A percentile compares a stretch with the other conserved stretches of the same genome.
Evolutionary conservation across 2,797 vertebrate species (phyloP).

Genomic region (Prunella strophiata): DNA sequence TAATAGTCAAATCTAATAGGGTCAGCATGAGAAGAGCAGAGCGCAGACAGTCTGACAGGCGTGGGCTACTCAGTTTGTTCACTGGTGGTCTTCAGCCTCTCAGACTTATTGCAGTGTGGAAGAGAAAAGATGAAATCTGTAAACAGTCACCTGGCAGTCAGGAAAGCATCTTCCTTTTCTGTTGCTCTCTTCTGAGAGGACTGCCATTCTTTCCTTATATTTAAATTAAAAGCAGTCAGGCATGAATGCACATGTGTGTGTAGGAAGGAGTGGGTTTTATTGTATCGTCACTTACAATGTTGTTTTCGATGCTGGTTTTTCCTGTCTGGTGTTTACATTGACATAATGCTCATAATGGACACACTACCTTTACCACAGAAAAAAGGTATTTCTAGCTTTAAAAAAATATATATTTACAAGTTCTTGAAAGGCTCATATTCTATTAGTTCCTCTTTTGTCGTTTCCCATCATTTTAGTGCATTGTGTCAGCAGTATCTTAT

Average conservation of each 20-base stretch:
- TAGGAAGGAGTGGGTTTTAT: background rate
- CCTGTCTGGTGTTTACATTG: background rate
- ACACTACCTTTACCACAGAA: background rate
- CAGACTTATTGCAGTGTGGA: background rate
- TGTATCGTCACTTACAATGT: background rate
- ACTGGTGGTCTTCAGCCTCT: background rate
- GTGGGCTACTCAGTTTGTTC: background rate
- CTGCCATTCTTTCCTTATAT: background rate
- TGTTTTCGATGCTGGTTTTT: background rate
- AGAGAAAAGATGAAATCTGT: slow-evolving; percentile 22
- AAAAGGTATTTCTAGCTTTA: background rate
- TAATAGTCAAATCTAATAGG: slow-evolving; percentile 32
- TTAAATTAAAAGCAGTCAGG: slow-evolving; percentile 33
- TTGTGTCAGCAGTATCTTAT: background rate
- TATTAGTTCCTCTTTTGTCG: background rate
- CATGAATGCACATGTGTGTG: background rate
- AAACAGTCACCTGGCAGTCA: background rate
- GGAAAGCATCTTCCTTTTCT: background rate
- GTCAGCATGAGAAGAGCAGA: background rate
- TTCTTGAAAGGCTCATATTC: background rate
- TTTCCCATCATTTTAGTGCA: background rate
- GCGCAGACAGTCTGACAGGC: background rate
- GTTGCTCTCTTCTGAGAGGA: background rate
- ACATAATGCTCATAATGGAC: background rate
- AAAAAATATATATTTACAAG: background rate